Conservation (phyloP, 1,140 invertebrate genomes). For the Leptinotarsa defecta region DNA sequence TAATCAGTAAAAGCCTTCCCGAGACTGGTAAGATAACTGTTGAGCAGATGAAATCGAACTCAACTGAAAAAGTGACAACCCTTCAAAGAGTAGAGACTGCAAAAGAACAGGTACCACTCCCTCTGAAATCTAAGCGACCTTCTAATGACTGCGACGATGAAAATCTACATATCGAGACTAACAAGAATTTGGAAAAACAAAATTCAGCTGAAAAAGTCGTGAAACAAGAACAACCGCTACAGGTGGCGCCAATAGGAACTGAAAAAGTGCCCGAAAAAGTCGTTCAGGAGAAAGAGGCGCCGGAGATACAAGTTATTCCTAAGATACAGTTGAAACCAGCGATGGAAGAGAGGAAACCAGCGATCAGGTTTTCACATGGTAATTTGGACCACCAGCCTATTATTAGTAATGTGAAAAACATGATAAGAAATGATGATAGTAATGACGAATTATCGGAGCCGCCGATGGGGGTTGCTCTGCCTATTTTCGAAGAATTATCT, state of each 20-base stretch:
- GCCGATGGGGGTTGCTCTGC: slow-evolving; percentile 44
- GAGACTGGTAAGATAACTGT: too few species aligned
- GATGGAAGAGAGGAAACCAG: background rate
- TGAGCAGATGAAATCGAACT: too few species aligned
- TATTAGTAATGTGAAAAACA: slow-evolving; percentile 32
- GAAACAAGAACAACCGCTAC: background rate
- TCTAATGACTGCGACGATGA: background rate
- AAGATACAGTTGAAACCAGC: too few species aligned
- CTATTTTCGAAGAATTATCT: slow-evolving; percentile 45
- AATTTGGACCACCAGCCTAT: slow-evolving; percentile 36
- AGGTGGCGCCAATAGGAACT: too few species aligned
- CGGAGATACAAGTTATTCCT: too few species aligned
- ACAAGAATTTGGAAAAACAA: slow-evolving; percentile 56
- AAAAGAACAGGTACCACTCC: too few species aligned
- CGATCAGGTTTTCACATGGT: background rate
- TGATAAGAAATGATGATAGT: slow-evolving; percentile 42
- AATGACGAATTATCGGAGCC: slow-evolving; percentile 50
- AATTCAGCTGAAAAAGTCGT: slow-evolving; percentile 44
- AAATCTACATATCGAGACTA: slow-evolving; percentile 32
- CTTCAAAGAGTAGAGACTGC: too few species aligned
- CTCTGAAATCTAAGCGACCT: too few species aligned
- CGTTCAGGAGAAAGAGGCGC: too few species aligned
- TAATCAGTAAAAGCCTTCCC: too few species aligned
- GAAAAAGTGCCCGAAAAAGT: too few species aligned
- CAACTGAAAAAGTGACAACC: too few species aligned